A percentile compares a stretch with the other conserved stretches of the same genome.
These are phyloP conservation scores for Melikaiella ostensackeni DNA, from an alignment of 2,888 invertebrate genomes.

Conservation along the genomic window DNA sequence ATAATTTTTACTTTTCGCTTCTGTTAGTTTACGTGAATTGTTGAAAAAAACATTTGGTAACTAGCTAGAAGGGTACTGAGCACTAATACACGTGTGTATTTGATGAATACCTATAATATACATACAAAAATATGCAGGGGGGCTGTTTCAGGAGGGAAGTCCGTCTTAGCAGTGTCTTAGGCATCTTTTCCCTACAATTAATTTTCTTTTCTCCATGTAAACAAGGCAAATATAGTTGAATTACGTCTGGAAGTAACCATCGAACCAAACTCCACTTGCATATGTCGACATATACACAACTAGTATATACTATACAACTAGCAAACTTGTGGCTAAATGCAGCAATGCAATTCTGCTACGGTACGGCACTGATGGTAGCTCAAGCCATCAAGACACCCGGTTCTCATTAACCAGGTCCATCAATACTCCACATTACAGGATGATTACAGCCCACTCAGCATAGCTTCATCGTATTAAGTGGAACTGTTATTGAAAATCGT, in stretches of 20 bases:
- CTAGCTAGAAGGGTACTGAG: no score
- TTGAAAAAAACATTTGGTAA: no score
- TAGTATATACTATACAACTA: neutral
- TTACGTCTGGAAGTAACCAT: neutral
- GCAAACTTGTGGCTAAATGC: neutral
- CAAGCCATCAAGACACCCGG: constrained; percentile 10
- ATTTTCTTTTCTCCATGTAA: no score
- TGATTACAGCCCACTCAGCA: constrained; percentile 6
- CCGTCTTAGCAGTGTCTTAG: no score
- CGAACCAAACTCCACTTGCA: neutral
- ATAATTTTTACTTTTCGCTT: no score
- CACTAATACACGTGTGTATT: no score
- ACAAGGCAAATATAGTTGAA: neutral
- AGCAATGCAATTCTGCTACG: neutral
- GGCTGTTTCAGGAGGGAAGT: no score
- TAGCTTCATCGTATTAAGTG: neutral
- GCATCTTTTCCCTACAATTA: no score
- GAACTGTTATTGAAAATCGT: no score
- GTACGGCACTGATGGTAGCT: neutral
- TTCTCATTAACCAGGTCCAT: constrained; percentile 16
- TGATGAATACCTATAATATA: no score
- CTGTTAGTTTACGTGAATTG: no score
- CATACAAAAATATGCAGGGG: no score
- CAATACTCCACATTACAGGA: neutral
- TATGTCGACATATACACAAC: neutral